phyloP scores from a whole-genome alignment of 2,113 vertebrate genomes.

The Bubo scandiacus region DNA sequence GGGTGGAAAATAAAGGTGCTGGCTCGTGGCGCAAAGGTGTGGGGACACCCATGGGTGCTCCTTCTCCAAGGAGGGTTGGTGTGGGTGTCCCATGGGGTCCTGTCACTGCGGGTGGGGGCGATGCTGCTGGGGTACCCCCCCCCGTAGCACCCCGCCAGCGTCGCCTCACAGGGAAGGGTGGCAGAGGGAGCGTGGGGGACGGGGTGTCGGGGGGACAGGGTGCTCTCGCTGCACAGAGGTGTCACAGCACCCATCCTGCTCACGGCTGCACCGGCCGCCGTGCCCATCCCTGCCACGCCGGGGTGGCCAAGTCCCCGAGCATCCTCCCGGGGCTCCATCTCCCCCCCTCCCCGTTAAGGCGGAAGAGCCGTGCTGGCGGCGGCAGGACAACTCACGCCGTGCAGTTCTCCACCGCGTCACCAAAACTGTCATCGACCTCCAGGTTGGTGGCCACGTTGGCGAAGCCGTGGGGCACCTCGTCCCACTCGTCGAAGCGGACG shows the following conservation, averaged over 20 bases:
- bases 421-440: slow-evolving; percentile 53
- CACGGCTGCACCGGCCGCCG: background rate
- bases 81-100: background rate
- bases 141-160: background rate
- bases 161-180: background rate
- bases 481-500: slow-evolving; percentile 91
- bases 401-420: slow-evolving; percentile 74
- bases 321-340: background rate
- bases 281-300: background rate
- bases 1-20: background rate
- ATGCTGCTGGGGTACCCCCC: background rate
- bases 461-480: slow-evolving; percentile 86
- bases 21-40: background rate
- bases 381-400: slow-evolving; percentile 74
- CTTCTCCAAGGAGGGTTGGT: fast-evolving
- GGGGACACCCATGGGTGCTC: background rate
- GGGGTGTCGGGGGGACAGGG: fast-evolving
- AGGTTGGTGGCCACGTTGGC: slow-evolving; percentile 80
- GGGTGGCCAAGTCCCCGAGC: background rate
- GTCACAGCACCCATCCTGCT: background rate
- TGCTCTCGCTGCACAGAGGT: background rate
- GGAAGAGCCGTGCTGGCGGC: fast-evolving
- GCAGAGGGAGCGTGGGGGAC: fast-evolving
- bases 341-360: no score
- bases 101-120: fast-evolving